Evolutionary conservation across 2,113 vertebrate species (phyloP), one percentile per base, ranked within the genome.

Genomic region (Carassius carassius): DNA sequence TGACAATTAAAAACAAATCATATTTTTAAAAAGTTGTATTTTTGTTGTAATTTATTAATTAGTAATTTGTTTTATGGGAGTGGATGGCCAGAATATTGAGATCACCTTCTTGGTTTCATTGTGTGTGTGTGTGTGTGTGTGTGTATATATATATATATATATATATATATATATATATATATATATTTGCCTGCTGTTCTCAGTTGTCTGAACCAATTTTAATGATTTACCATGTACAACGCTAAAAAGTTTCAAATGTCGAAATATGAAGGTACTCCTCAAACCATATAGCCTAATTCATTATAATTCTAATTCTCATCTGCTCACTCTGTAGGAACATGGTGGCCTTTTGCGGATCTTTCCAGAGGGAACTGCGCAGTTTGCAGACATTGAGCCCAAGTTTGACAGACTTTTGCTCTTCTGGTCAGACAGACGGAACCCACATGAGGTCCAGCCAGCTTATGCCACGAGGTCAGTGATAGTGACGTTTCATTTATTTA

Each of bases 371-470:
- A 99, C 98, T 93, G 94, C 97, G 88, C 97, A 98, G 92, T 99
- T 99, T 69, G 98, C 98, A 82, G 98, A 99, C 90, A 99, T 99
- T 89, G 98, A 99, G 95, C 98, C 98, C 90, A 97, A 95, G 93
- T 99, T 99, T 69, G 98, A 99, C 93, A 96, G 98, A 90, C 93
- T 99, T 91, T 94, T 99, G 86, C 95, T 99, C 86, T 99, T 99
- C 94, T 99, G 98, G 98, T 99, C 98, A 19, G 98, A 99, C 93
- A 96, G 98, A 79, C 95, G 98, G 84, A 99, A 99, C 92, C 98
- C 98, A 89, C 98, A 99, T 86, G 98, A 99, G 94, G 98, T 99
- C 88, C 98, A 99, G 90, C 97, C 97, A 81, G 97, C 98, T 85
- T 97, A 95, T 86, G 91, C 95, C 91, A 99, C 97, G 92, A 97